Evolutionary conservation across 2,888 invertebrate genomes (phyloP).

Genomic region (Cremastinae sp.): DNA sequence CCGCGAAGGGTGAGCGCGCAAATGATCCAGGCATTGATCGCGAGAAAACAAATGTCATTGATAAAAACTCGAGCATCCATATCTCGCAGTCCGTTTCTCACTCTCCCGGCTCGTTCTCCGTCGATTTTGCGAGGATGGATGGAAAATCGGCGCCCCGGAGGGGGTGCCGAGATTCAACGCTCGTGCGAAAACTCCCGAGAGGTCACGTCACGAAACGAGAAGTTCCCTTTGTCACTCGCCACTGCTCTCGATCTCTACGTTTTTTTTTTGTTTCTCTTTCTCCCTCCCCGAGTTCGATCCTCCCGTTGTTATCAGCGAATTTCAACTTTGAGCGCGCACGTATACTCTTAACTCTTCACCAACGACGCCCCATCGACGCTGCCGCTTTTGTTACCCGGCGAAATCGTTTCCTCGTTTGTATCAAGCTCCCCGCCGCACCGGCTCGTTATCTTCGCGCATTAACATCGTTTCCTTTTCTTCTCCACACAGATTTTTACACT

Average conservation of each 20-base stretch:
- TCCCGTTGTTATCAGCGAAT: neutral
- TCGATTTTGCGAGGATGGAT: conserved; percentile 43
- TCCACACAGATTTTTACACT: no score
- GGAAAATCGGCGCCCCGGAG: conserved; percentile 30
- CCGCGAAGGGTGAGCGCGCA: conserved; percentile 56
- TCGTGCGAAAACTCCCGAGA: no score
- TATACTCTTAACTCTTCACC: no score
- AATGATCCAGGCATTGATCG: conserved; percentile 58
- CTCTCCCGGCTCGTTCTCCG: neutral
- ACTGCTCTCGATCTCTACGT: conserved; percentile 11
- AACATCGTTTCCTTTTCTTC: conserved; percentile 6
- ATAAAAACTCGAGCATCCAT: conserved; percentile 56
- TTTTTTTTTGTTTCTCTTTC: conserved; percentile 5
- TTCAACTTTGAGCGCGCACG: neutral
- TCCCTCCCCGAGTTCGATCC: neutral
- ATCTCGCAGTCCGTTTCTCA: conserved; percentile 19
- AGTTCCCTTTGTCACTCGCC: conserved; percentile 19
- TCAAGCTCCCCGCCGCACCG: no score
- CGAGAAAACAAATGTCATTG: conserved; percentile 54
- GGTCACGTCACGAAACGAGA: conserved; percentile 2
- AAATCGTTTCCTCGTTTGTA: no score
- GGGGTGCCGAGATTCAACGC: conserved; percentile 32
- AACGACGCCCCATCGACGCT: no score
- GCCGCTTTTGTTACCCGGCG: no score
- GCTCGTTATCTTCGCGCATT: no score